Conservation (phyloP, 2,888 invertebrate genomes). For the Atethmia centrago region DNA sequence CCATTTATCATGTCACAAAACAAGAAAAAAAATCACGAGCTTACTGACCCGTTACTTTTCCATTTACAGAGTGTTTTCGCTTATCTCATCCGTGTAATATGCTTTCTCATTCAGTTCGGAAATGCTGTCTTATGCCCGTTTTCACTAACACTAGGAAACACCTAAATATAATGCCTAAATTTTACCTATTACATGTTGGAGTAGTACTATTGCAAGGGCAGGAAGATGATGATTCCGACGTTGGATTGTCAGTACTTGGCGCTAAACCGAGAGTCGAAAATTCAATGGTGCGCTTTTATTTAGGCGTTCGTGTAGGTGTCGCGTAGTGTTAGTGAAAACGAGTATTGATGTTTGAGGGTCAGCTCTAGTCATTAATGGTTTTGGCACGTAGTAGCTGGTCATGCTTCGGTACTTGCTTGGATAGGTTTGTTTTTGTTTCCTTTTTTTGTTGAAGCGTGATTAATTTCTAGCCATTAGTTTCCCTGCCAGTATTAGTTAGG, state of each 20-base stretch:
- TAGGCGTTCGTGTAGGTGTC: background rate
- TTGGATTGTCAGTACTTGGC: background rate
- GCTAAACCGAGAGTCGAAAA: background rate
- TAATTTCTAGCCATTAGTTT: background rate
- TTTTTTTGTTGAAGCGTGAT: background rate
- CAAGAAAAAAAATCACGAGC: slow-evolving; percentile 80
- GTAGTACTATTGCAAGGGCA: too few relatives aligned
- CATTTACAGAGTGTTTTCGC: slow-evolving; percentile 83
- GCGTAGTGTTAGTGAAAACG: background rate
- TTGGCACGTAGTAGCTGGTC: slow-evolving; percentile 27
- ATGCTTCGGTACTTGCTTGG: slow-evolving; percentile 1
- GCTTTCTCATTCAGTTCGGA: slow-evolving; percentile 68
- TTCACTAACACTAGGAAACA: background rate
- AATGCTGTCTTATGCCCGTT: slow-evolving; percentile 42
- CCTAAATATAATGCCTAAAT: background rate
- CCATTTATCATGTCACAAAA: slow-evolving; percentile 87
- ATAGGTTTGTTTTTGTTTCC: background rate
- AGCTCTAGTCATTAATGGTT: slow-evolving; percentile 29
- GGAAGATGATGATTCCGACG: too few relatives aligned
- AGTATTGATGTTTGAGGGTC: slow-evolving; percentile 25
- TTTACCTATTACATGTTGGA: background rate
- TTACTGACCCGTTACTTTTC: slow-evolving; percentile 87
- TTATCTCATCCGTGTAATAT: slow-evolving; percentile 84
- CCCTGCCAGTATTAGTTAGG: too few relatives aligned
- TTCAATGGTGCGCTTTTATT: background rate